These are phyloP conservation scores for Whitmania pigra DNA, from an alignment of 1,140 invertebrate species.

Conservation along the genomic window DNA sequence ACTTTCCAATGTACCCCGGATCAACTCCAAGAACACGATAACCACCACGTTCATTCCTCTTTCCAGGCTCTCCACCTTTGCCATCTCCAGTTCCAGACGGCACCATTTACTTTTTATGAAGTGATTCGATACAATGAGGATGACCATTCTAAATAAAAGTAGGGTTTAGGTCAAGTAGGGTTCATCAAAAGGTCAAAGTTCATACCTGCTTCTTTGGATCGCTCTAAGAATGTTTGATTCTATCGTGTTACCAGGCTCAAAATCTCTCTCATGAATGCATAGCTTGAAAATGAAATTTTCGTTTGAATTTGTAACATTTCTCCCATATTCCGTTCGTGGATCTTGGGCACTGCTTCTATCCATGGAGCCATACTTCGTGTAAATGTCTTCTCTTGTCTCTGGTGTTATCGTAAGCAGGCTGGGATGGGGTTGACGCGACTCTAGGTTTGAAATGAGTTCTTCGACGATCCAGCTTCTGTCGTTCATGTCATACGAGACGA, in stretches of 20 bases:
- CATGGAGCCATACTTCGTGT: not conserved
- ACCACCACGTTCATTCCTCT: conserved; percentile 1
- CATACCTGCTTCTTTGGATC: conserved; percentile 2
- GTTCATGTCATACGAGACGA: not conserved
- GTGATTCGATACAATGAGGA: not conserved
- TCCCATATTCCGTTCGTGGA: no score
- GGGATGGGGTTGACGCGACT: not conserved
- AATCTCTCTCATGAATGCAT: not conserved
- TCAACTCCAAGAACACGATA: not conserved
- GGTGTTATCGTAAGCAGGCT: not conserved
- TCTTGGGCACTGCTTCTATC: not conserved
- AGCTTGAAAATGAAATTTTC: not conserved
- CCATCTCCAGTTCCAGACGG: not conserved
- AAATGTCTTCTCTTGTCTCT: not conserved
- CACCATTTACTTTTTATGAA: conserved; percentile 13
- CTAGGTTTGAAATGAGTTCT: not conserved
- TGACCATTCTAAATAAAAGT: not conserved
- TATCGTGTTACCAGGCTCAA: not conserved
- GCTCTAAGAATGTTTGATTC: not conserved
- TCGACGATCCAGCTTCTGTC: not conserved
- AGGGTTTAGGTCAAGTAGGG: no score
- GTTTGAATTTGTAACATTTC: not conserved
- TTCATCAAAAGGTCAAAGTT: no score
- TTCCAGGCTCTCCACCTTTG: conserved; percentile 2
- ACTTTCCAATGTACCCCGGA: not conserved